Percentiles rank a stretch among this genome's conserved stretches.
phyloP scores from a whole-genome alignment of 2,888 invertebrate species.

The Pollenia angustigena region DNA sequence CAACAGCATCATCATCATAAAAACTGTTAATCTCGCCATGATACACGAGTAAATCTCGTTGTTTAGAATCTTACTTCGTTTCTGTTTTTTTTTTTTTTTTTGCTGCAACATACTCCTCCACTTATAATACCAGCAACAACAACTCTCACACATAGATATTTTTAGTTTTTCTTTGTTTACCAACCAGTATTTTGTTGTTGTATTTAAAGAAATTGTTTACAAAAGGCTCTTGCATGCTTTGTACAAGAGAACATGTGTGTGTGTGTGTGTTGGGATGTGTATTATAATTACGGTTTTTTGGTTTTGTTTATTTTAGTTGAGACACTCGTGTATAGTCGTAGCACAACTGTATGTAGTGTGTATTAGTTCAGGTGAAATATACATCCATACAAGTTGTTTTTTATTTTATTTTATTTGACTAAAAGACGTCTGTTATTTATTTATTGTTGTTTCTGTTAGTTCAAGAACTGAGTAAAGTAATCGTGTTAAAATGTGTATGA shows the following conservation, averaged over 20 bases:
- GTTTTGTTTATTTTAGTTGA: constrained; percentile 31
- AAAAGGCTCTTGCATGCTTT: background rate
- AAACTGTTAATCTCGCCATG: constrained; percentile 66
- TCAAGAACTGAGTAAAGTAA: background rate
- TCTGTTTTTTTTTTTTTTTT: background rate
- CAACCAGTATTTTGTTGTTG: constrained; percentile 57
- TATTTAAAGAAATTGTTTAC: constrained; percentile 41
- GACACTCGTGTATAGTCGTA: constrained; percentile 1
- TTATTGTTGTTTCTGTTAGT: constrained; percentile 9
- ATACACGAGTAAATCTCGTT: constrained; percentile 58
- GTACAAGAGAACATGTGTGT: constrained; percentile 11
- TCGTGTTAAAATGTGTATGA: background rate
- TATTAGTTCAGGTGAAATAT: constrained; percentile 75
- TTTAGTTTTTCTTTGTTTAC: constrained; percentile 5
- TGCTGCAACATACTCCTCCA: constrained; percentile 64
- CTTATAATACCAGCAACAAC: constrained; percentile 26
- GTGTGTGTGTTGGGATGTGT: background rate
- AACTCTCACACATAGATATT: background rate
- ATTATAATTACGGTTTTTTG: constrained; percentile 35
- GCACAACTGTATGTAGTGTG: background rate
- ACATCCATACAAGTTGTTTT: constrained; percentile 58
- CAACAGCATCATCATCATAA: constrained; percentile 13
- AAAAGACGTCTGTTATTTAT: constrained; percentile 55
- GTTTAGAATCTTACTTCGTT: constrained; percentile 44
- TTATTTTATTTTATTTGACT: constrained; percentile 24